Percentiles rank a stretch among this genome's conserved stretches.
Conservation (phyloP, 2,113 vertebrate species). For the Coturnix japonica region DNA sequence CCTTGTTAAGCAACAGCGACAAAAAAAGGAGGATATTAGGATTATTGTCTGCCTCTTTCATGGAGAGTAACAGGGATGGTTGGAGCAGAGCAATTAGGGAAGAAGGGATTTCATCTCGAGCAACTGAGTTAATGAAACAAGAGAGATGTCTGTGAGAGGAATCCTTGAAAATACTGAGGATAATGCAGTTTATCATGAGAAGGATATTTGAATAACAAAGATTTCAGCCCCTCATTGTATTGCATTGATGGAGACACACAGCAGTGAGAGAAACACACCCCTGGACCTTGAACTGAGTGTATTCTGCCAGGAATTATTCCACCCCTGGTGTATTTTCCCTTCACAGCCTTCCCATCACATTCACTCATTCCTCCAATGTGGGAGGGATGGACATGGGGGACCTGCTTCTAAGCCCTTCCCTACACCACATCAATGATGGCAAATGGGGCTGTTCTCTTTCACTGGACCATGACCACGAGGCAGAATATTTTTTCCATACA, state of each 20-base stretch:
- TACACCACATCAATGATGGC: rapidly evolving
- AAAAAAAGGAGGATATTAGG: conserved; percentile 47
- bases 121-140: conserved; percentile 42
- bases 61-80: conserved; percentile 5
- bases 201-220: conserved; percentile 56
- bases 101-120: conserved; percentile 31
- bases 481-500: background rate
- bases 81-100: conserved; percentile 44
- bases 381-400: rapidly evolving
- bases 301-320: background rate
- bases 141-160: background rate
- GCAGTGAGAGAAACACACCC: background rate
- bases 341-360: background rate
- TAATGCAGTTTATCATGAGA: background rate
- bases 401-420: background rate
- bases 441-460: background rate
- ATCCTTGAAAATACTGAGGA: conserved; percentile 26
- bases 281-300: background rate
- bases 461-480: background rate
- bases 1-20: conserved; percentile 2
- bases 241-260: background rate
- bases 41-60: conserved; percentile 53
- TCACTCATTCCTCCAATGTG: background rate
- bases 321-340: background rate
- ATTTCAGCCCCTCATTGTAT: background rate